Conservation (phyloP, 2,888 invertebrate genomes). For the Ceriagrion tenellum region DNA sequence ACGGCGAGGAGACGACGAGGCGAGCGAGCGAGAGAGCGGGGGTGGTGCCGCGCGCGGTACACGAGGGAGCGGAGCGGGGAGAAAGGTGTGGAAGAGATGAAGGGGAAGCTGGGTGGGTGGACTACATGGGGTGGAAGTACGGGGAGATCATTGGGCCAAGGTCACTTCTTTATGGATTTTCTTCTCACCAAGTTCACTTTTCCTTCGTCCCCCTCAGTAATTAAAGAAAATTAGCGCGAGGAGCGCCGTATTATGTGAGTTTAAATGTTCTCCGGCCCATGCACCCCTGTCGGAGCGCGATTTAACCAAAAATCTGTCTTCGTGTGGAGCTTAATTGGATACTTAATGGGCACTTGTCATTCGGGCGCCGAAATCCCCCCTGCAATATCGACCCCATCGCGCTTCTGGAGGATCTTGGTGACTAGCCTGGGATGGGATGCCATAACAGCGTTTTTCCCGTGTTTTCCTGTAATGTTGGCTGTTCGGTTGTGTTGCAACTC, state of each 20-base stretch:
- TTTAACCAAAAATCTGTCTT: neutral
- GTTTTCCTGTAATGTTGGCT: neutral
- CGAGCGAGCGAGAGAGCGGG: neutral
- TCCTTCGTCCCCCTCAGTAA: neutral
- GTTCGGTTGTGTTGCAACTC: neutral
- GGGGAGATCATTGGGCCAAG: constrained; percentile 25
- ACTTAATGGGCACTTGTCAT: neutral
- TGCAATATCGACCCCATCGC: neutral
- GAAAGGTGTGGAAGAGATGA: no score
- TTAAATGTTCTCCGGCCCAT: neutral
- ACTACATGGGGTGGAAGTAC: neutral
- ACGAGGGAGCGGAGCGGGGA: neutral
- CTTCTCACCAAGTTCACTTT: constrained; percentile 51
- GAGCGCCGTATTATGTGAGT: neutral
- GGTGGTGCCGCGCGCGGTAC: neutral
- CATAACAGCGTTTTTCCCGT: neutral
- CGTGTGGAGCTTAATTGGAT: neutral
- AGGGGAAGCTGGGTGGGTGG: neutral
- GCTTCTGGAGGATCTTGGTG: neutral
- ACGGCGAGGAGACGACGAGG: neutral
- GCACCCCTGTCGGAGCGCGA: neutral
- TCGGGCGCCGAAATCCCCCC: neutral
- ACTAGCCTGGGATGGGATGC: neutral
- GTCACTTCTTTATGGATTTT: constrained; percentile 41
- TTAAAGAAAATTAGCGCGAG: neutral